Evolutionary conservation across 2,113 vertebrate species (phyloP).

Genomic region (Mormyrus iriodes): DNA sequence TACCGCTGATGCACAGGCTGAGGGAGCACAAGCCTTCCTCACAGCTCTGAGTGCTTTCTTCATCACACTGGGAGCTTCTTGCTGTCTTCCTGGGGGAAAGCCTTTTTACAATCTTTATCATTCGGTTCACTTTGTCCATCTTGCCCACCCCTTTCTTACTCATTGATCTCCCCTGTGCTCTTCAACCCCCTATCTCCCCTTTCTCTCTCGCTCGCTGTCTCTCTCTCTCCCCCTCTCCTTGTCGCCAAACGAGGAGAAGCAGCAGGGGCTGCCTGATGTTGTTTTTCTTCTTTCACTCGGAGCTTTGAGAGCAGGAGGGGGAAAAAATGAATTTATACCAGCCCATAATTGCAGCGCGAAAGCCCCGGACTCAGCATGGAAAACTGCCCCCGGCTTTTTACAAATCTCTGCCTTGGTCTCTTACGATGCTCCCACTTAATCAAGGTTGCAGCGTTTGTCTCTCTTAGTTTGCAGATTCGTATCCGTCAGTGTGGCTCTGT

Average conservation of each 20-base stretch:
- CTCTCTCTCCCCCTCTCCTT: neutral
- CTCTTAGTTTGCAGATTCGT: neutral
- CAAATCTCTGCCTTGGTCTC: neutral
- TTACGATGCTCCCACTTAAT: neutral
- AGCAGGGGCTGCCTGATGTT: neutral
- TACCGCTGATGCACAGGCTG: conserved; percentile 62
- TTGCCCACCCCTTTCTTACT: neutral
- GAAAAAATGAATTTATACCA: conserved; percentile 10
- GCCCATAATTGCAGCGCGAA: neutral
- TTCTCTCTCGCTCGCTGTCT: neutral
- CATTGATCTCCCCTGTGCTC: neutral
- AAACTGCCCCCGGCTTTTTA: neutral
- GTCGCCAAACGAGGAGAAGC: neutral
- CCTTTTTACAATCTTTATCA: conserved; percentile 55
- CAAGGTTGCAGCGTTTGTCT: neutral
- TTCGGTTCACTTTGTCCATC: conserved; percentile 13
- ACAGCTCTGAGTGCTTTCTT: conserved; percentile 57
- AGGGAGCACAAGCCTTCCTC: conserved; percentile 61
- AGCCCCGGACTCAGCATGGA: neutral
- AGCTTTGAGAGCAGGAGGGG: conserved; percentile 1
- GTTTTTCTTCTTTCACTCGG: neutral
- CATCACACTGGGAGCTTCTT: conserved; percentile 54
- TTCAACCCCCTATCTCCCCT: neutral
- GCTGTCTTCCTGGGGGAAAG: conserved; percentile 61
- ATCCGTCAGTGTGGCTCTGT: neutral